A percentile compares a stretch with the other conserved stretches of the same genome.
Evolutionary conservation across 2,113 vertebrate genomes (phyloP).

Genomic region (Gadus macrocephalus): DNA sequence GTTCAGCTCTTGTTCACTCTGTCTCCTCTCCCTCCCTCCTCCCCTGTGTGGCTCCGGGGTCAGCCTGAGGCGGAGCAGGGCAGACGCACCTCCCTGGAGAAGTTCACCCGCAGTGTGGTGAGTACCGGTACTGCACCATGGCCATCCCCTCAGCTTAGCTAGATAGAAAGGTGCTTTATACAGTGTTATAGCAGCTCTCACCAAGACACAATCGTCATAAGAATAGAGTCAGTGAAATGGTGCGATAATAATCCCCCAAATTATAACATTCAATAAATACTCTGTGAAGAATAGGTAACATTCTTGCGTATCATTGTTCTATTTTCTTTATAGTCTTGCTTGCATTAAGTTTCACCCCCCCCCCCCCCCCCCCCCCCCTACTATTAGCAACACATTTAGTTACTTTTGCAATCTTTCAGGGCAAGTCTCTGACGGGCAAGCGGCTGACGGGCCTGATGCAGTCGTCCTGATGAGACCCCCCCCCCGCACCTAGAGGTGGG

Average conservation of each 20-base stretch:
- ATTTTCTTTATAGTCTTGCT: too few species aligned
- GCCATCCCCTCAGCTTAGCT: not conserved
- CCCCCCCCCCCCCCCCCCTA: not conserved
- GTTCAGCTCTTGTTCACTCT: not conserved
- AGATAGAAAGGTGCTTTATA: constrained; percentile 17
- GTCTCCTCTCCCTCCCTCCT: not conserved
- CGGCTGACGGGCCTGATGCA: constrained; percentile 98
- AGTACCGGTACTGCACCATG: constrained; percentile 54
- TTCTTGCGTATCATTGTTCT: too few species aligned
- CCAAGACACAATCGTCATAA: too few species aligned
- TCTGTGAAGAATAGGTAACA: too few species aligned
- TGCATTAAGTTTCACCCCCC: not conserved
- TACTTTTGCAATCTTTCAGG: constrained; percentile 67
- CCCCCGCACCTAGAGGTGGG: not conserved
- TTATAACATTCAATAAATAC: too few species aligned
- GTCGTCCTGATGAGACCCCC: constrained; percentile 83
- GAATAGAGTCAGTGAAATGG: too few species aligned
- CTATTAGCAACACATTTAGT: not conserved
- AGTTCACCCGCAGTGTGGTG: constrained; percentile 98
- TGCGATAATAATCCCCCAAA: too few species aligned
- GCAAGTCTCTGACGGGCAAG: constrained; percentile 94
- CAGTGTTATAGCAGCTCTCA: constrained; percentile 1
- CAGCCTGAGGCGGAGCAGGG: constrained; percentile 96
- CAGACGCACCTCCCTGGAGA: constrained; percentile 98
- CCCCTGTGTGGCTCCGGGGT: constrained; percentile 32